These are phyloP conservation scores for Diabrotica balteata DNA, from an alignment of 2,888 invertebrate species.

Conservation along the genomic window DNA sequence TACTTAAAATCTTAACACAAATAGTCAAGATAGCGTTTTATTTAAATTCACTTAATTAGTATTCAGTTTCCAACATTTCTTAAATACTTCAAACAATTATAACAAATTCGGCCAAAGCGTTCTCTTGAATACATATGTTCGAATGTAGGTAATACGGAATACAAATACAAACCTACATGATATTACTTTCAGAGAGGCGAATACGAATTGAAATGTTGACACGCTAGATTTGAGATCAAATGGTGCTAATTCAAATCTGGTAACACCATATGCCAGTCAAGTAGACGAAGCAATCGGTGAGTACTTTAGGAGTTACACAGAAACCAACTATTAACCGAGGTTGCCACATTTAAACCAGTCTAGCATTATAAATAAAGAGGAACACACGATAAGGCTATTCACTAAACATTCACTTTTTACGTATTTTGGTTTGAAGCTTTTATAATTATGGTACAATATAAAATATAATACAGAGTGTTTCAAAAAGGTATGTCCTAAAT, in stretches of 20 bases:
- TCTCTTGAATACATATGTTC: conserved; percentile 4
- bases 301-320: not conserved
- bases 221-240: conserved; percentile 18
- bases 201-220: conserved; percentile 16
- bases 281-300: conserved; percentile 14
- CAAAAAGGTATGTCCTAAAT: too few species aligned
- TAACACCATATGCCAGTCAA: conserved; percentile 22
- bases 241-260: conserved; percentile 17
- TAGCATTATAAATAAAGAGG: too few species aligned
- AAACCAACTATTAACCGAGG: not conserved
- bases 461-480: too few species aligned
- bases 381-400: too few species aligned
- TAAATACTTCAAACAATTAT: too few species aligned
- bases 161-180: conserved; percentile 15
- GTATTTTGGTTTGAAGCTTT: too few species aligned
- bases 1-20: too few species aligned
- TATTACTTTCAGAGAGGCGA: conserved; percentile 11
- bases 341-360: not conserved
- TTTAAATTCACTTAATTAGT: too few species aligned
- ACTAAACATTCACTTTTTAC: too few species aligned
- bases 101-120: not conserved
- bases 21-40: too few species aligned
- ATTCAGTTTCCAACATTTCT: too few species aligned
- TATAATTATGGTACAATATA: too few species aligned
- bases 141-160: conserved; percentile 12